Conservation (phyloP, 2,888 invertebrate species). For the Ectemnius lituratus region DNA sequence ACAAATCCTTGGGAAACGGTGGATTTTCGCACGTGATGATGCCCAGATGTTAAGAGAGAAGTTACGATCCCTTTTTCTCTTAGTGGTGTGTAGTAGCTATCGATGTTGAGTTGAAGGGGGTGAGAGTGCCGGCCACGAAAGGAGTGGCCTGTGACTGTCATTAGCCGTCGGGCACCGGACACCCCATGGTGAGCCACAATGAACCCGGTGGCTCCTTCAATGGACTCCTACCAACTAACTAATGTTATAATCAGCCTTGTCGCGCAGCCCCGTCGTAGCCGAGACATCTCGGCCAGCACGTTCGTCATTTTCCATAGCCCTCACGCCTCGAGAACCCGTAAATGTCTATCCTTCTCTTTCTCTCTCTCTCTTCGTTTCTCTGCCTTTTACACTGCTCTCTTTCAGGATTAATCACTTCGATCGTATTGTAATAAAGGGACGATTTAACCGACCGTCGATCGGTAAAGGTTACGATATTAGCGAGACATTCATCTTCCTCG, state of each 20-base stretch:
- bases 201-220: conserved; percentile 41
- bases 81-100: no score
- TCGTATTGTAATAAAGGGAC: conserved; percentile 4
- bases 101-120: no score
- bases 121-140: conserved; percentile 38
- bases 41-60: conserved; percentile 66
- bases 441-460: conserved; percentile 4
- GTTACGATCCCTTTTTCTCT: conserved; percentile 10
- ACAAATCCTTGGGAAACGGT: conserved; percentile 64
- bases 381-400: neutral
- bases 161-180: conserved; percentile 67
- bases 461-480: neutral
- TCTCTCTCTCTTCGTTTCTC: neutral
- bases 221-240: conserved; percentile 36
- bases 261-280: neutral
- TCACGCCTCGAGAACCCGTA: conserved; percentile 2
- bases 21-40: conserved; percentile 64
- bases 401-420: conserved; percentile 4
- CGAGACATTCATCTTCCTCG: neutral
- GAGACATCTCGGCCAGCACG: conserved; percentile 38
- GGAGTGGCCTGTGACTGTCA: conserved; percentile 68
- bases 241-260: conserved; percentile 34
- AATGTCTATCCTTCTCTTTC: neutral
- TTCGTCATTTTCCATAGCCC: conserved; percentile 33
- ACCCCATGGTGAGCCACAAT: conserved; percentile 67